phyloP scores from a whole-genome alignment of 2,113 vertebrate species.

The Neolamprologus variostigma region DNA sequence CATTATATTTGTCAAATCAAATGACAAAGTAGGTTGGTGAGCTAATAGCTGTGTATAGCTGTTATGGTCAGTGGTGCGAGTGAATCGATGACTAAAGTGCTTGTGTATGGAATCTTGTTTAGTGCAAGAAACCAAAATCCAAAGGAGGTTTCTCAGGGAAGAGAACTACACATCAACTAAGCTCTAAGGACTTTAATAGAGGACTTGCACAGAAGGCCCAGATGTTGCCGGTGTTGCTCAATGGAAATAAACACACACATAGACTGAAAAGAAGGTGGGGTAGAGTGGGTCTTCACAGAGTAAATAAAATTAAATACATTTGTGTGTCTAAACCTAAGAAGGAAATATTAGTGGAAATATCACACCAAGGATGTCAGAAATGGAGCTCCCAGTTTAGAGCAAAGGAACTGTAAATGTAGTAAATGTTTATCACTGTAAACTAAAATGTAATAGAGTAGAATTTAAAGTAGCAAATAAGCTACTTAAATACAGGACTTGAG shows the following conservation, averaged over 20 bases:
- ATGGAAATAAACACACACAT: not conserved
- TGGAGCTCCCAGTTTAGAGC: not conserved
- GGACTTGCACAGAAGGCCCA: not conserved
- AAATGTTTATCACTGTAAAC: not conserved
- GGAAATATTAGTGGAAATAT: rapidly evolving
- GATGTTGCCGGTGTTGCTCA: not conserved
- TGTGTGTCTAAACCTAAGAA: not conserved
- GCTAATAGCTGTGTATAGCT: not conserved
- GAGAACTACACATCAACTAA: not conserved
- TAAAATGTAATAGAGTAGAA: not conserved
- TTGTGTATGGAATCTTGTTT: not conserved
- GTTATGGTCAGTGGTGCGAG: rapidly evolving
- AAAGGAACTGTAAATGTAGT: not conserved
- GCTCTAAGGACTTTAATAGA: not conserved
- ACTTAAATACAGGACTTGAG: not conserved
- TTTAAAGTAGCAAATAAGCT: not conserved
- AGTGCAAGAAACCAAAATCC: not conserved
- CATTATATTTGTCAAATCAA: not conserved
- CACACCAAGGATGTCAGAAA: not conserved
- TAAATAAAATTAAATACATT: not conserved
- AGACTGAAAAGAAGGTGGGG: not conserved
- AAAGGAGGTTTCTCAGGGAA: not conserved
- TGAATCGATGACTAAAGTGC: not conserved
- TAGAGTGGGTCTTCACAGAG: not conserved
- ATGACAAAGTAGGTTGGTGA: rapidly evolving